Evolutionary conservation across 2,113 vertebrate genomes (phyloP), one percentile per base, ranked within the genome.

Genomic region (Pseudorectes ferrugineus): DNA sequence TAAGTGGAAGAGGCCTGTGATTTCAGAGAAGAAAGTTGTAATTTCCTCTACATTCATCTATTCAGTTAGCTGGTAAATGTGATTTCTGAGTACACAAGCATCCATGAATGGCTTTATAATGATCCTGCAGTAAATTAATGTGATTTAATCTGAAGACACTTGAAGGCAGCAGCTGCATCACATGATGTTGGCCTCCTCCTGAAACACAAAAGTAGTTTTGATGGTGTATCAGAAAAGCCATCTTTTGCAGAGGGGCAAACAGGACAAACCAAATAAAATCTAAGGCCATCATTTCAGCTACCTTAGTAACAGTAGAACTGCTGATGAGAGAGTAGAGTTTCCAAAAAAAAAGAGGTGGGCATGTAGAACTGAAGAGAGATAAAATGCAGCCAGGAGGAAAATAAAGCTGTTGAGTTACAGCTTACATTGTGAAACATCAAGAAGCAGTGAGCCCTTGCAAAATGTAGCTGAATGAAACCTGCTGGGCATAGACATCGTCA

Each of bases 111-210:
- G 72, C 52, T 95, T 92, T 91, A 78, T 93, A 96, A 96, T 94
- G 96, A 96, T 94, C 25, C 59, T 95, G 93, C 85, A 83, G 88
- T 94, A 97, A 96, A 97, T 96, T 96, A 96, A 97, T 96, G 92
- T 96, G 90, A 96, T 96, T 94, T 96, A 95, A 88, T 85, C 72
- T 96, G 85, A 92, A 96, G 94, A 94, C 82, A 96, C 48, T 96
- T 90, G 75, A 95, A 96, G 94, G 75, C 85, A 95, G 65, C 95
- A 96, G 94, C 95, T 96, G 94, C 90, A 88, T 81, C 75, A 72
- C 79, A 88, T 61, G 65, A 76, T 86, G 57, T 66, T 90, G 59
- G 10, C 72, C 51, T 78, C 55, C 58, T 85, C 58, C 43, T 95
- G 88, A 86, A 85, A 65, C 0, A 52, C 43, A 76, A 55, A 84